Evolutionary conservation across 2,113 vertebrate species (phyloP).

Genomic region (Myiagra hebetior): DNA sequence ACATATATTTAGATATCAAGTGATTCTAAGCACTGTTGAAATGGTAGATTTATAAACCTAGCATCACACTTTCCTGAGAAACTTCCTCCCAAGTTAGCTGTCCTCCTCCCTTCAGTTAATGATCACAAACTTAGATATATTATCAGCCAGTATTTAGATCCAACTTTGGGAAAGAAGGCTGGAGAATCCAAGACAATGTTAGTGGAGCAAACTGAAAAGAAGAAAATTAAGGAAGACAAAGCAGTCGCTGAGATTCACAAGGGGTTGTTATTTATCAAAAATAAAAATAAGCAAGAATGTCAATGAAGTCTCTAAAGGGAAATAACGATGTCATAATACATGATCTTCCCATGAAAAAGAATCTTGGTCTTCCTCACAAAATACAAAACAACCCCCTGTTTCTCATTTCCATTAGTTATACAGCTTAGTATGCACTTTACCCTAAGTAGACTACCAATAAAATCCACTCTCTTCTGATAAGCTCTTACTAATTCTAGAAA

Average conservation of each 20-base stretch:
- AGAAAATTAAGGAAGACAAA: neutral
- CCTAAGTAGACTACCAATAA: neutral
- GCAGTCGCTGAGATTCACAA: fast-evolving
- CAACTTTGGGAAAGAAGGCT: neutral
- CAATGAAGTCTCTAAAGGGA: neutral
- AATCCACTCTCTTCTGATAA: neutral
- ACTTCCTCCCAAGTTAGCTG: neutral
- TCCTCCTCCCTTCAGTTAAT: neutral
- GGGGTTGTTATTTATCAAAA: neutral
- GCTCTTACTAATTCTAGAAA: neutral
- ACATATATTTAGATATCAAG: neutral
- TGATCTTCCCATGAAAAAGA: neutral
- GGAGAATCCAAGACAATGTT: neutral
- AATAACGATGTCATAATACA: neutral
- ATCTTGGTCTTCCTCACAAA: neutral
- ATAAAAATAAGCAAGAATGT: neutral
- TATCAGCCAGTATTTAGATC: neutral
- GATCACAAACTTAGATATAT: neutral
- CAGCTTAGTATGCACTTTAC: neutral
- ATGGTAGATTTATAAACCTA: neutral
- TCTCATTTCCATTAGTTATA: neutral
- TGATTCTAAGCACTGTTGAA: neutral
- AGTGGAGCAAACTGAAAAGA: neutral
- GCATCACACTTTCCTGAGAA: neutral
- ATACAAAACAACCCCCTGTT: neutral